Percentiles rank a stretch among this genome's conserved stretches.
Evolutionary conservation across 2,888 invertebrate species (phyloP).

Genomic region (Altica lythri): DNA sequence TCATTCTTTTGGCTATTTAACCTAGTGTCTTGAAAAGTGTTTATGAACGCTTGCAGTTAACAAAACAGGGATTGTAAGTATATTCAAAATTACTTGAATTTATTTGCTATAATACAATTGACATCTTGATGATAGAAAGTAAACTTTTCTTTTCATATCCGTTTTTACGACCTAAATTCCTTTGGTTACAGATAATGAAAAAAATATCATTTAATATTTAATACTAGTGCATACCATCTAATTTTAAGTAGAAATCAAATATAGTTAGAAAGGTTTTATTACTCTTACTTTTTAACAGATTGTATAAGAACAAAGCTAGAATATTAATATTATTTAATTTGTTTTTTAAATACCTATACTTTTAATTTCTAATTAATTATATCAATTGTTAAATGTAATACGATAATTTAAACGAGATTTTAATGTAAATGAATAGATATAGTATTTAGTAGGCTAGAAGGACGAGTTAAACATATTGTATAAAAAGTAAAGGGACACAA

Average conservation of each 20-base stretch:
- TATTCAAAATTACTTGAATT: slow-evolving; percentile 36
- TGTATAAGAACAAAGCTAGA: too few relatives aligned
- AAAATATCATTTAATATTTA: slow-evolving; percentile 39
- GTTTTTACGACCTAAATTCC: slow-evolving; percentile 57
- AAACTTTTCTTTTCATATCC: slow-evolving; percentile 51
- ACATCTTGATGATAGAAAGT: slow-evolving; percentile 53
- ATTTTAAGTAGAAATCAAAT: slow-evolving; percentile 30
- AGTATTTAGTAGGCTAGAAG: too few relatives aligned
- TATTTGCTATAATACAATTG: slow-evolving; percentile 46
- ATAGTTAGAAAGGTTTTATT: too few relatives aligned
- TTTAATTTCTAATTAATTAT: too few relatives aligned
- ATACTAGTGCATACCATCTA: slow-evolving; percentile 31
- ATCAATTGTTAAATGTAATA: too few relatives aligned
- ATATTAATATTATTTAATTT: too few relatives aligned
- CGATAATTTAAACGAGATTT: too few relatives aligned
- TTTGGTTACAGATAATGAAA: slow-evolving; percentile 44
- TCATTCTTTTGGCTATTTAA: slow-evolving; percentile 24
- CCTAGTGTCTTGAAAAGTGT: slow-evolving; percentile 46
- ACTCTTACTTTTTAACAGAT: too few relatives aligned
- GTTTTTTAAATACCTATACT: too few relatives aligned
- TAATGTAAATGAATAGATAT: too few relatives aligned
- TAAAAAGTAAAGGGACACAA: too few relatives aligned
- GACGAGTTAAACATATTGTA: too few relatives aligned
- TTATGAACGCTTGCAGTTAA: slow-evolving; percentile 51
- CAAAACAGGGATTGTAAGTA: slow-evolving; percentile 54